These are phyloP conservation scores for Corydoras sp. DNA, from an alignment of 2,113 vertebrate species.

Conservation along the genomic window DNA sequence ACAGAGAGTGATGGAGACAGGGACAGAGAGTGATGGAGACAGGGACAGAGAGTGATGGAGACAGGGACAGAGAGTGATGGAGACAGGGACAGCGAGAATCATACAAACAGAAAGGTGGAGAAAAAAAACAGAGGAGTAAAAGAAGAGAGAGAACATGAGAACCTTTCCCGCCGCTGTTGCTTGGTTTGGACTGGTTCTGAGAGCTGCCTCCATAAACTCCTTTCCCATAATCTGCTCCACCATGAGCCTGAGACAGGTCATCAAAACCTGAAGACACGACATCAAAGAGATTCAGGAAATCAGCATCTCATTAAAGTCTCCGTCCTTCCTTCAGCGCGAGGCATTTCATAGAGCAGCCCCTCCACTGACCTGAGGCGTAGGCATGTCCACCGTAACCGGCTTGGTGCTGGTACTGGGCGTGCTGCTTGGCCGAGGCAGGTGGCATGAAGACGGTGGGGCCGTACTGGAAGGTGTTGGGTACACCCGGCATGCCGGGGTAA, in stretches of 20 bases:
- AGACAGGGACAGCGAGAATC: too few relatives aligned
- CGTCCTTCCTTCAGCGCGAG: neutral
- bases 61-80: too few relatives aligned
- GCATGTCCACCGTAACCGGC: constrained; percentile 83
- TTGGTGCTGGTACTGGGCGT: constrained; percentile 83
- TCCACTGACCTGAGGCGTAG: constrained; percentile 74
- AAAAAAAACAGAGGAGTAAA: neutral
- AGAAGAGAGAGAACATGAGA: neutral
- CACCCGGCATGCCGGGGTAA: constrained; percentile 79
- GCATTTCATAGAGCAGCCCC: neutral
- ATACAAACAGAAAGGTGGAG: too few relatives aligned
- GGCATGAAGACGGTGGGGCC: constrained; percentile 93
- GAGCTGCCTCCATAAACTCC: constrained; percentile 85
- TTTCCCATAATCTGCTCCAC: constrained; percentile 87
- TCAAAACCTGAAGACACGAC: constrained; percentile 77
- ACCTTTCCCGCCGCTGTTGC: constrained; percentile 92
- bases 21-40: too few relatives aligned
- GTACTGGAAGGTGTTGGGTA: constrained; percentile 93
- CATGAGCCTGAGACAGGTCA: constrained; percentile 85
- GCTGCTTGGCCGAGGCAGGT: constrained; percentile 87
- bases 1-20: too few relatives aligned
- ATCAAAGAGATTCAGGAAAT: neutral
- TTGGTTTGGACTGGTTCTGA: constrained; percentile 88
- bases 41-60: too few relatives aligned
- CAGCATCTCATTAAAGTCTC: neutral